phyloP scores from a whole-genome alignment of 2,113 vertebrate species.

The Hippocampus mohnikei region DNA sequence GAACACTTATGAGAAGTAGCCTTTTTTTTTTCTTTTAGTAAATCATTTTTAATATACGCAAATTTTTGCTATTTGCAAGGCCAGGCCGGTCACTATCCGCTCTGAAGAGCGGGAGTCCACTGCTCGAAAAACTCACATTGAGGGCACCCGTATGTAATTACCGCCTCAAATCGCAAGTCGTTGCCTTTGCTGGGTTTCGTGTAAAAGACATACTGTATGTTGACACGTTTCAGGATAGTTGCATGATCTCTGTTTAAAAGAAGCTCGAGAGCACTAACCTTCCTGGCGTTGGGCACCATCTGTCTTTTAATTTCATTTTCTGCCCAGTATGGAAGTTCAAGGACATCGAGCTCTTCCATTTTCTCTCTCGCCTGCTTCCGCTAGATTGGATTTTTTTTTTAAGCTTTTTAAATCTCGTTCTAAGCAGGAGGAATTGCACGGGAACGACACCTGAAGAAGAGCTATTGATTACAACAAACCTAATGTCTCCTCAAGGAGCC shows the following conservation, averaged over 20 bases:
- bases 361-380: conserved; percentile 12
- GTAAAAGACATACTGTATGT: neutral
- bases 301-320: conserved; percentile 2
- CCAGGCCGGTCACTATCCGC: no score
- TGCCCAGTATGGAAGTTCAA: conserved; percentile 14
- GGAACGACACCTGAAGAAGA: conserved; percentile 29
- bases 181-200: neutral
- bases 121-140: neutral
- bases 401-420: neutral
- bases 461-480: conserved; percentile 51
- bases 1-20: no score
- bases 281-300: neutral
- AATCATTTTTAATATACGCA: no score
- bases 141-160: neutral
- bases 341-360: conserved; percentile 25
- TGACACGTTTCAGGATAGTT: no score
- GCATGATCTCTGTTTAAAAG: neutral
- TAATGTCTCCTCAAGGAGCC: conserved; percentile 43
- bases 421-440: conserved; percentile 32
- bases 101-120: no score
- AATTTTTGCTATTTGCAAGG: no score
- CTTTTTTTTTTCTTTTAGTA: no score
- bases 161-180: neutral
- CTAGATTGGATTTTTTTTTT: conserved; percentile 36
- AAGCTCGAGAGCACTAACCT: neutral